These are phyloP conservation scores for Argynnis bischoffii DNA, from an alignment of 2,888 invertebrate genomes.

Conservation along the genomic window DNA sequence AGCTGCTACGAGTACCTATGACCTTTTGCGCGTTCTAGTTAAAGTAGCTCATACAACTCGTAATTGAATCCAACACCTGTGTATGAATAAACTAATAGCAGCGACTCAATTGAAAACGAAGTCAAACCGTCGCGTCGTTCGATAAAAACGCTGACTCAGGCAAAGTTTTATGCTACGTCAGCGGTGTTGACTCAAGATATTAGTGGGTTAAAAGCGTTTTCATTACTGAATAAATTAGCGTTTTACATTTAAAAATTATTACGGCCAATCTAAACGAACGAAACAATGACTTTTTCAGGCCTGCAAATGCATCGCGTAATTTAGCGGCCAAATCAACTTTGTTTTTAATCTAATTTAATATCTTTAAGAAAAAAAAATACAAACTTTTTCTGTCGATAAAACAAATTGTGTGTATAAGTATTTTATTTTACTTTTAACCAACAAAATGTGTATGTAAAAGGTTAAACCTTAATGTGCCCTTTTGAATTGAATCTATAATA, in stretches of 20 bases:
- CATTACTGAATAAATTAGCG: constrained; percentile 19
- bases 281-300: too few relatives aligned
- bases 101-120: constrained; percentile 31
- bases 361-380: too few relatives aligned
- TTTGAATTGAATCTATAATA: too few relatives aligned
- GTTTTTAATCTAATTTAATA: too few relatives aligned
- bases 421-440: too few relatives aligned
- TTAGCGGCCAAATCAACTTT: too few relatives aligned
- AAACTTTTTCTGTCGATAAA: too few relatives aligned
- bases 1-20: constrained; percentile 59
- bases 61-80: constrained; percentile 65
- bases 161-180: constrained; percentile 15
- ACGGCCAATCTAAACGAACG: background rate
- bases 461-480: too few relatives aligned
- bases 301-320: too few relatives aligned
- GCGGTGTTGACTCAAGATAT: constrained; percentile 9
- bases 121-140: constrained; percentile 22
- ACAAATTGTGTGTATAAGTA: too few relatives aligned
- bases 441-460: too few relatives aligned
- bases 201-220: constrained; percentile 15
- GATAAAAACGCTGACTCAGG: constrained; percentile 25
- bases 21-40: constrained; percentile 57
- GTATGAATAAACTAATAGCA: constrained; percentile 59
- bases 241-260: background rate
- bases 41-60: constrained; percentile 46